These are phyloP conservation scores for Aurelia sp. DNA, from an alignment of 30 jellyfish, hydroid and myxozoan species.

Conservation along the genomic window DNA sequence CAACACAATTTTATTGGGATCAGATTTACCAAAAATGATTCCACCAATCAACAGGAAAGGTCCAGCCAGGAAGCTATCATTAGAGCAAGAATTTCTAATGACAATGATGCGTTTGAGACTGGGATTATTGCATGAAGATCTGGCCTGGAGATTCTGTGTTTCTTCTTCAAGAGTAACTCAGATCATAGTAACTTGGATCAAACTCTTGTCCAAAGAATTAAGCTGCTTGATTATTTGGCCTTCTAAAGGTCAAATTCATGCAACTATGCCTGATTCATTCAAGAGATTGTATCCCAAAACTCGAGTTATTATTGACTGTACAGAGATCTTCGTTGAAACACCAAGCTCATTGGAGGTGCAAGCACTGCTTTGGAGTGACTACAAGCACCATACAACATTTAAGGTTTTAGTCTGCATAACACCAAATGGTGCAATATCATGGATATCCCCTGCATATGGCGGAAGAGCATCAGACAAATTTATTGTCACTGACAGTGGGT, in stretches of 20 bases:
- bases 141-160: conserved; percentile 62
- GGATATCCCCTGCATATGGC: conserved; percentile 81
- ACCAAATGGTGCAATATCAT: conserved; percentile 86
- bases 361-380: conserved; percentile 74
- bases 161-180: conserved; percentile 55
- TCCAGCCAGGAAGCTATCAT: conserved; percentile 52
- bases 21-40: conserved; percentile 23
- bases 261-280: conserved; percentile 66
- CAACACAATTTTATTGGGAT: conserved; percentile 17
- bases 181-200: conserved; percentile 64
- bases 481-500: conserved; percentile 66
- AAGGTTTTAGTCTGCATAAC: conserved; percentile 59
- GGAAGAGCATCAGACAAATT: conserved; percentile 69
- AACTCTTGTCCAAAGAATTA: conserved; percentile 53
- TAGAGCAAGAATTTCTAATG: conserved; percentile 73
- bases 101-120: conserved; percentile 57
- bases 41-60: conserved; percentile 50
- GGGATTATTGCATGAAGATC: conserved; percentile 55
- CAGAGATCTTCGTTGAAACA: conserved; percentile 75
- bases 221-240: conserved; percentile 77
- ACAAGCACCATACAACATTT: conserved; percentile 79
- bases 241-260: conserved; percentile 47
- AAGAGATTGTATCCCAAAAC: conserved; percentile 60
- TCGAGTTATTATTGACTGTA: conserved; percentile 66
- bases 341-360: conserved; percentile 71